Base-by-base conservation (phyloP, 1,140 invertebrate genomes). In the Neotoxoptera formosana region DNA sequence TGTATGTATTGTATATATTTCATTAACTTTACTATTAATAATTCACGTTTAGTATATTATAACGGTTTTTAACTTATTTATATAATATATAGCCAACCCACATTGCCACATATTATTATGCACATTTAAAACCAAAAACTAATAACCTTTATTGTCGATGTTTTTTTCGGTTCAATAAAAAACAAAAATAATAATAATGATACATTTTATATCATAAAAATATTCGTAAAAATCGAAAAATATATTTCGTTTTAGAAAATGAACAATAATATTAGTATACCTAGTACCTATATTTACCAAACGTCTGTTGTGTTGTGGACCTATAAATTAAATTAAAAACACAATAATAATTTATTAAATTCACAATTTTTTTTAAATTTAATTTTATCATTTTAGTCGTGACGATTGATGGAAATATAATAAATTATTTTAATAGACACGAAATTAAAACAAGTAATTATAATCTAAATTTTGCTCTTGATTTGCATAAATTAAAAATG, bases 391-490 rank as follows among this genome's bases (percentile, higher is more conserved):
- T 48, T 87, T 48, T 41, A 47, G 41, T 30, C 0, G 30, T 21
- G 3, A 86, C 1, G 21, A 84, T 41, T 14, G 25, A 87, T 48
- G 45, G 48, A 90, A 56, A 76, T 17, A 56, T 11, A 90, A 90
- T 90, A 41, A 90, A 36, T 30, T 90, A 90, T 36, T 90, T 56
- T 90, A 60, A 90, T 90, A 30, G 56, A 86, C 11, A 1, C 11
- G 30, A 87, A 51, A 36, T 76, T 48, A n/a, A 93, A 56, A 87
- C n/a, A n/a, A n/a, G n/a, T 60, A 56, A 86, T 88, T 86, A 53
- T 48, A 86, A 30, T 87, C 30, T 47, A 23, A 45, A 45, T 86
- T 6, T 48, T 87, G 23, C 48, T 48, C 45, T 87, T 87, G 30
- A 76, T 47, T 48, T 41, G 36, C 48, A n/a, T 48, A 87, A 87